Conservation (phyloP, 2,888 invertebrate genomes). For the Eristalis intricaria region DNA sequence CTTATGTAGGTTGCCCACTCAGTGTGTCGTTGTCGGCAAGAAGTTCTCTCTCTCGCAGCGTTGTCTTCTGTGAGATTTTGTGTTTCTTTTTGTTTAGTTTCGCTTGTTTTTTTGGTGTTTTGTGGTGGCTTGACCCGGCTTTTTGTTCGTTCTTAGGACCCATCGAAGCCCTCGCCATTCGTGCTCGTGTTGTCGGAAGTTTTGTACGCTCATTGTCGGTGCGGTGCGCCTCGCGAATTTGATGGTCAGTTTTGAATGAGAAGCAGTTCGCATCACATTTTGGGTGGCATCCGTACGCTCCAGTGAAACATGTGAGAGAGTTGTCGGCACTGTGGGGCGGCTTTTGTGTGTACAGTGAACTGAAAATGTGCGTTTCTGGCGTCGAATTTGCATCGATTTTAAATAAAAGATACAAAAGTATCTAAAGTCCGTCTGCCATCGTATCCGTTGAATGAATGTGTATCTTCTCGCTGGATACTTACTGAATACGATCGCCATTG, state of each 20-base stretch:
- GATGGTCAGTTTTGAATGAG: background rate
- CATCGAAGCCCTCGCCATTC: background rate
- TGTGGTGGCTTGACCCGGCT: constrained; percentile 52
- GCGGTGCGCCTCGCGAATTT: background rate
- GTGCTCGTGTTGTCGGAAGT: background rate
- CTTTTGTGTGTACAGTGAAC: background rate
- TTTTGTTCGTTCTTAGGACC: constrained; percentile 13
- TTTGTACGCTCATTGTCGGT: background rate
- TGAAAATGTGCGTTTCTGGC: background rate
- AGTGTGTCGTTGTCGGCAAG: constrained; percentile 61
- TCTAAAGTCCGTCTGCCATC: constrained; percentile 7
- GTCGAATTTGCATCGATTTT: background rate
- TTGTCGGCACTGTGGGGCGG: background rate
- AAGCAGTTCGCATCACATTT: background rate
- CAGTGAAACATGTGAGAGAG: constrained; percentile 32
- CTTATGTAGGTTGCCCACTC: constrained; percentile 71
- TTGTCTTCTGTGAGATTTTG: background rate
- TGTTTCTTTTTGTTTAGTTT: constrained; percentile 4
- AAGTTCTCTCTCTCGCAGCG: constrained; percentile 34
- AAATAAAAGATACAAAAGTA: constrained; percentile 41
- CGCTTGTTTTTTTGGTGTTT: background rate
- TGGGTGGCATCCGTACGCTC: background rate
- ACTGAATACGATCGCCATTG: constrained; percentile 36
- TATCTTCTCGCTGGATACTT: constrained; percentile 15
- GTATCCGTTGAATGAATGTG: constrained; percentile 13